These are phyloP conservation scores for Paralvinella palmiformis DNA, from an alignment of 1,140 invertebrate genomes.

Conservation along the genomic window DNA sequence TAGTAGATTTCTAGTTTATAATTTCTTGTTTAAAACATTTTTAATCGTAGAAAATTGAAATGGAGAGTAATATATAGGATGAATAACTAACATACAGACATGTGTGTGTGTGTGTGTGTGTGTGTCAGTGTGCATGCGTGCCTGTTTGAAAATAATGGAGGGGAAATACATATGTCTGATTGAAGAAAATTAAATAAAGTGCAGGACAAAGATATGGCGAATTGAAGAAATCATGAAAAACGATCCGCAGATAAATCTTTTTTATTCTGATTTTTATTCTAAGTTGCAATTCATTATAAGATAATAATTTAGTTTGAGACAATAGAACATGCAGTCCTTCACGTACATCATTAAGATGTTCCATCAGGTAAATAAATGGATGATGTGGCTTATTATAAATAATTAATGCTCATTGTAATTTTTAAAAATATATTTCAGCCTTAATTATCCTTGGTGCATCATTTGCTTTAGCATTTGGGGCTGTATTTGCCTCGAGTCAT, in stretches of 20 bases:
- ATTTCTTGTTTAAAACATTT: neutral
- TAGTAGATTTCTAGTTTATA: neutral
- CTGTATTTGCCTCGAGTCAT: constrained; percentile 26
- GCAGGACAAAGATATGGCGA: too few species aligned
- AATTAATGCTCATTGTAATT: neutral
- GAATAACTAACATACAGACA: neutral
- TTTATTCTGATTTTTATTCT: too few species aligned
- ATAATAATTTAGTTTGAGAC: too few species aligned
- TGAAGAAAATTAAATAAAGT: too few species aligned
- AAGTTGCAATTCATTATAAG: too few species aligned
- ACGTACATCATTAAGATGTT: neutral
- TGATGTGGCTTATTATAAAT: neutral
- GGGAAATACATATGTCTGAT: too few species aligned
- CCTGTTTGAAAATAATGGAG: too few species aligned
- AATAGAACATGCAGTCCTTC: too few species aligned
- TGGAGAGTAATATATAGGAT: neutral
- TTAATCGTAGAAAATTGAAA: neutral
- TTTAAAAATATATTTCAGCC: neutral
- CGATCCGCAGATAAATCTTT: too few species aligned
- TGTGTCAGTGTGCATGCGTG: too few species aligned
- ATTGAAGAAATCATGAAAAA: too few species aligned
- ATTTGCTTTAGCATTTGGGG: constrained; percentile 7
- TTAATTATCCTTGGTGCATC: constrained; percentile 8
- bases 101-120: neutral
- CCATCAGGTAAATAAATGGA: too few species aligned